Evolutionary conservation across 2,113 vertebrate species (phyloP), one percentile per base, ranked within the genome.

Genomic region (Trematomus loennbergii): DNA sequence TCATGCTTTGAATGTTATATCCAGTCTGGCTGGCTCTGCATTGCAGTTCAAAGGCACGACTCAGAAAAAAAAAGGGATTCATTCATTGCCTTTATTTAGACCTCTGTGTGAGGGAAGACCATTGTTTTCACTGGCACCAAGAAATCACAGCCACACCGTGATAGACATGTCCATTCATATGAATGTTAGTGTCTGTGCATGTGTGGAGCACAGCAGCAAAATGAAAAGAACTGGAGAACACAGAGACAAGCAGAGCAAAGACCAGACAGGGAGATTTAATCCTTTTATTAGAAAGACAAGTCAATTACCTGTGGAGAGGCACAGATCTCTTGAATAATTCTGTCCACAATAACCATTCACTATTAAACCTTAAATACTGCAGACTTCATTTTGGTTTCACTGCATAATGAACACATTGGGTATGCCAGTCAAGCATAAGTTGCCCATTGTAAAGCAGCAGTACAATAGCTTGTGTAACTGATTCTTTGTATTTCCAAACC

Each of bases 41-140:
- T 64, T 90, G 87, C 77, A 85, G 88, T 82, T 85, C 67, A 54
- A 40, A 79, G 55, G 25, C 75, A 67, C 12, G 1, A 67, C 53
- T 63, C 40, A 40, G 36, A 20, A 12, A 43, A 29, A 45, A 29
- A 18, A 12, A 52, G 17, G 43, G 53, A 63, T 75, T 70, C 20
- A 70, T 78, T 87, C 50, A 54, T 20, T 60, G 68, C 16, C 18
- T 60, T 83, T 29, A 60, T 66, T 76, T 61, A 75, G 72, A 78
- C 22, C 16, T 79, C n/a, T 69, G 22, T 69, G 82, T 66, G 18
- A 81, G 52, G 55, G 22, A 84, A 83, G 60, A 78, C 45, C 10
- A 49, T 54, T 62, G 75, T 74, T 81, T 84, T 61, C 18, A 45
- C 6, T 81, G 36, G 17, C 43, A 69, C 60, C 13, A 40, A 60